These are phyloP conservation scores for Sarcophaga peregrina DNA, from an alignment of 1,140 invertebrate genomes.

Conservation along the genomic window DNA sequence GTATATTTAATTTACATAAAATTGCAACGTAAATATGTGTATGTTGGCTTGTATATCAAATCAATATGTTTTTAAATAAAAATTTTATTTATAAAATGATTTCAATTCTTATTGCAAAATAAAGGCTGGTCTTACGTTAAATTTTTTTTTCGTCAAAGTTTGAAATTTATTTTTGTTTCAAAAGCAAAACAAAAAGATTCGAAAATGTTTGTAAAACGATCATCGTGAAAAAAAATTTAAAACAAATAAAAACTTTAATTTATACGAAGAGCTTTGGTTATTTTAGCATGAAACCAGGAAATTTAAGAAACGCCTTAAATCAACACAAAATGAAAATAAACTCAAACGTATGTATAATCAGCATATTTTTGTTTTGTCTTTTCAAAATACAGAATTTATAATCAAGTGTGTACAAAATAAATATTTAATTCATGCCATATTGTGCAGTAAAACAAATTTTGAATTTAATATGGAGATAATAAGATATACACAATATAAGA, in stretches of 20 bases:
- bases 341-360: neutral
- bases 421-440: conserved; percentile 29
- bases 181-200: neutral
- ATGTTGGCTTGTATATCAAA: too few species aligned
- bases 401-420: neutral
- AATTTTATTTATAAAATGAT: neutral
- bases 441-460: too few species aligned
- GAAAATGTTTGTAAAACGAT: neutral
- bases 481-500: conserved; percentile 3
- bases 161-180: too few species aligned
- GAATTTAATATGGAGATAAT: neutral
- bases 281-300: neutral
- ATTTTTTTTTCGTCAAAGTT: neutral
- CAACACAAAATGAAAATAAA: neutral
- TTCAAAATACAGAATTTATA: neutral
- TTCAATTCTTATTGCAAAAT: neutral
- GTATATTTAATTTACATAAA: too few species aligned
- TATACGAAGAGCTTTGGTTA: neutral
- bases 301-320: conserved; percentile 14
- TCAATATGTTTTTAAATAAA: neutral
- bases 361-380: neutral
- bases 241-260: neutral
- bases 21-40: too few species aligned
- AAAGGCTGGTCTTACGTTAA: conserved; percentile 3
- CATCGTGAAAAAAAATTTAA: too few species aligned